Evolutionary conservation across 2,888 invertebrate species (phyloP), one percentile per base, ranked within the genome.

Genomic region (Melinaea menophilus): DNA sequence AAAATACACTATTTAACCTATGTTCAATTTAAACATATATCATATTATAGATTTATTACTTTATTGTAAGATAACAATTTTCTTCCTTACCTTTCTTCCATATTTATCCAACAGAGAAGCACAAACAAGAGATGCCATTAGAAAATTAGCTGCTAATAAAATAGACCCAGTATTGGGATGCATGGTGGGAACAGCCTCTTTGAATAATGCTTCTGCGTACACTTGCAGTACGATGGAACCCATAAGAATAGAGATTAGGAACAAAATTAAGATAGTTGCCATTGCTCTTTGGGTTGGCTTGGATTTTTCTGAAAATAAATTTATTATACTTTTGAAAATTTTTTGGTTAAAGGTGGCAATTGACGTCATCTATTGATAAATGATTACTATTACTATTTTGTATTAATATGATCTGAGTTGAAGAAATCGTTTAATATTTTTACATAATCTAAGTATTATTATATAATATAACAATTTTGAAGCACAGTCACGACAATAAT

Each of bases 121-220:
- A 58, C 87, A 86, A 1, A 84, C 63, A 0, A 81, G 37, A 35
- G 85, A 81, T 1, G 85, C 82, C 1, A 80, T 54, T 33, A 88
- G 59, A 35, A 84, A 83, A 58, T 81, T 82, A 0, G 88, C 47
- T 0, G 88, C 89, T 46, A 90, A 66, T 9, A 84, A 72, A 58
- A 90, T 85, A 1, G 89, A 83, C 55, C 88, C 88, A 58, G 80
- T 76, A 67, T 85, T 89, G 0, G 89, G 74, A 3, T 85, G 78
- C 80, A 90, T 80, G 0, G 84, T 79, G 0, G 90, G 89, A 0
- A 86, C 80, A 0, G 89, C 88, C 56, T 86, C 84, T 54, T 78
- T 80, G 72, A 90, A 88, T 5, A 90, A 73, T 0, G 85, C 81
- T 64, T 89, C 89, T 0, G 90, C 89, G 62, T 86, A 90, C 1